Percentiles rank a stretch among this genome's conserved stretches.
Conservation (phyloP, 2,113 vertebrate genomes). For the Leptobrachium ailaonicum region DNA sequence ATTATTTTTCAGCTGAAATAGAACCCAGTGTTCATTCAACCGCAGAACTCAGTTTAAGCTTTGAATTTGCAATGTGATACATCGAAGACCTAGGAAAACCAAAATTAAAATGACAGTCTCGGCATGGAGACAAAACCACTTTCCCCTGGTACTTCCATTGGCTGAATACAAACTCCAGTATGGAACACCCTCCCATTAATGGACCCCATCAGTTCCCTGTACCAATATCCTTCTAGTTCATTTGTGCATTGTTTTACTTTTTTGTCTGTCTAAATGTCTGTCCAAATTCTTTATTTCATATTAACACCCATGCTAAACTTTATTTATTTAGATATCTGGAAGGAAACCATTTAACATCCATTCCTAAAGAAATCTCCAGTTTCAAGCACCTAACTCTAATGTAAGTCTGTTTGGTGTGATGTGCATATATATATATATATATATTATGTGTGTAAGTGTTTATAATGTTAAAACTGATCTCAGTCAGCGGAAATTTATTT, state of each 20-base stretch:
- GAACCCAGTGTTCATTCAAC: not conserved
- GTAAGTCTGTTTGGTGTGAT: conserved; percentile 65
- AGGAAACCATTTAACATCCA: conserved; percentile 88
- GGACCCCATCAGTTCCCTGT: conserved; percentile 8
- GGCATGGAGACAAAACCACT: conserved; percentile 16
- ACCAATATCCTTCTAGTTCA: not conserved
- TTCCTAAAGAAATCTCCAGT: conserved; percentile 84
- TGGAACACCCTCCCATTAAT: conserved; percentile 2
- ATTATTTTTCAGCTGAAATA: conserved; percentile 12
- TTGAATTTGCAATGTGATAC: conserved; percentile 14
- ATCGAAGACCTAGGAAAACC: not conserved
- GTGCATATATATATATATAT: no score
- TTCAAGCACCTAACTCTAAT: conserved; percentile 86
- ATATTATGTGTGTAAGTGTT: no score
- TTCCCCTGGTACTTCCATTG: conserved; percentile 15
- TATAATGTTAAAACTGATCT: no score
- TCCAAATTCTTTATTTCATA: no score
- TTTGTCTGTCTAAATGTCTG: not conserved
- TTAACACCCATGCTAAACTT: no score
- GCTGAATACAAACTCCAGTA: not conserved
- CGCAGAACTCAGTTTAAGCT: not conserved
- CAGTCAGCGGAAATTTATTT: no score
- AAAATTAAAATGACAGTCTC: conserved; percentile 29
- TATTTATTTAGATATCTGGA: conserved; percentile 88
- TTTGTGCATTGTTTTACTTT: not conserved